Evolutionary conservation across 2,888 invertebrate species (phyloP), one percentile per base, ranked within the genome.

Genomic region (Scaptomyza caliginosa): DNA sequence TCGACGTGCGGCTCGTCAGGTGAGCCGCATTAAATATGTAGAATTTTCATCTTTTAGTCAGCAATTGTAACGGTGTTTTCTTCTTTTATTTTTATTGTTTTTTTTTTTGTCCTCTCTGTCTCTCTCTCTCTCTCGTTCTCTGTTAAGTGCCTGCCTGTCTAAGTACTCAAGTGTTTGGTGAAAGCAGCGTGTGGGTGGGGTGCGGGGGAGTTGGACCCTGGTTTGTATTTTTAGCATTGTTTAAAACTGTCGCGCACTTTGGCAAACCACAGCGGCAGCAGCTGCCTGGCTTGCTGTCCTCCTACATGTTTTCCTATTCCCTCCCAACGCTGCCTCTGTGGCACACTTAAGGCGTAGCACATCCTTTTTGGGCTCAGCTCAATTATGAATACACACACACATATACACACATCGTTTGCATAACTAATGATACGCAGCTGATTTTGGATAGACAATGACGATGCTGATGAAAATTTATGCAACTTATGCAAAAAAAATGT

Each of bases 11-110:
- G 80, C 86, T 68, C 83, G 84, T 87, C 82, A 86, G 82, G 82
- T 87, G 88, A 83, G 86, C 83, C 76, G 86, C 88, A 83, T 83
- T 88, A 83, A 86, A 83, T 88, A 88, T 83, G 83, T 88, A 83
- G 84, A 86, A 88, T 88, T 83, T 73, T 86, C 82, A 83, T 83
- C 88, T 88, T 83, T 83, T 88, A 83, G 88, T 83, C 86, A 85
- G 88, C 88, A 86, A 86, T 86, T 82, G 82, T 87, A 83, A 66
- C 71, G 71, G 74, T 34, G 67, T 63, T 74, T 73, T 55, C 49
- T 52, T 50, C 24, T 52, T 42, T 6, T 17, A 8, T 11, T 49
- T 59, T 69, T 67, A 62, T 50, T 32, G 45, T 38, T 38, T 59
- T 69, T 67, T 64, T 50, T 32, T 48, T 38, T 38, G 23, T 28